A percentile compares a stretch with the other conserved stretches of the same genome.
Conservation (phyloP, 2,797 vertebrate species). For the Microctenopoma steveboyesi region DNA sequence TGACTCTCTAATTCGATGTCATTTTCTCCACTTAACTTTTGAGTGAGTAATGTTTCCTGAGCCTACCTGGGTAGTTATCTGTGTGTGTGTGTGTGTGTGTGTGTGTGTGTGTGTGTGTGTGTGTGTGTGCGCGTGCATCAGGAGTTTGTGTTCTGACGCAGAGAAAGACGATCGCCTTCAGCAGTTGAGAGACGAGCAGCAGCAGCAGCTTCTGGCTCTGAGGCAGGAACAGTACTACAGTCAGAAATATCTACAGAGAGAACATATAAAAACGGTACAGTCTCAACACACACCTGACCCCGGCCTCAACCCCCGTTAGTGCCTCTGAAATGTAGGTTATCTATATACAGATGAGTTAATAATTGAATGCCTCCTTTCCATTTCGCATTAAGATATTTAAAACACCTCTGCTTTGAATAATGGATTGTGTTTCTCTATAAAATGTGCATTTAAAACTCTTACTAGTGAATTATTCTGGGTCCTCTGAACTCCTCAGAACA, state of each 20-base stretch:
- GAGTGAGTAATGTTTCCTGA: constrained; percentile 55
- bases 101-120: neutral
- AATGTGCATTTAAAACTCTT: neutral
- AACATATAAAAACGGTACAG: constrained; percentile 94
- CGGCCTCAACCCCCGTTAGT: neutral
- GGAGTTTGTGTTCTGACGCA: constrained; percentile 85
- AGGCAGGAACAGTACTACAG: constrained; percentile 98
- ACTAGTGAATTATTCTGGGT: too few relatives aligned
- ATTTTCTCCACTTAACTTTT: too few relatives aligned
- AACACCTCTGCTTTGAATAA: neutral
- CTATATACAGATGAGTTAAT: neutral
- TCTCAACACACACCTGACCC: neutral
- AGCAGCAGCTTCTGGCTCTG: constrained; percentile 94
- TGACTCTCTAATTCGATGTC: neutral
- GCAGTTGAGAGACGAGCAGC: constrained; percentile 94
- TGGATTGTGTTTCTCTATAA: neutral
- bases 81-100: neutral
- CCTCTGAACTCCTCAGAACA: too few relatives aligned
- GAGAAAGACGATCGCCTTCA: constrained; percentile 91
- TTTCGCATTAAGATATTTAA: neutral
- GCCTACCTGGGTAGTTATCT: neutral
- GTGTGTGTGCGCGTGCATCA: constrained; percentile 49
- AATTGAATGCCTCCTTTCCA: neutral
- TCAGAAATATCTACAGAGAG: constrained; percentile 96
- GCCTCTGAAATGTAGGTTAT: neutral